Evolutionary conservation across 2,888 invertebrate species (phyloP).

Genomic region (Harpagoxenus sublaevis): DNA sequence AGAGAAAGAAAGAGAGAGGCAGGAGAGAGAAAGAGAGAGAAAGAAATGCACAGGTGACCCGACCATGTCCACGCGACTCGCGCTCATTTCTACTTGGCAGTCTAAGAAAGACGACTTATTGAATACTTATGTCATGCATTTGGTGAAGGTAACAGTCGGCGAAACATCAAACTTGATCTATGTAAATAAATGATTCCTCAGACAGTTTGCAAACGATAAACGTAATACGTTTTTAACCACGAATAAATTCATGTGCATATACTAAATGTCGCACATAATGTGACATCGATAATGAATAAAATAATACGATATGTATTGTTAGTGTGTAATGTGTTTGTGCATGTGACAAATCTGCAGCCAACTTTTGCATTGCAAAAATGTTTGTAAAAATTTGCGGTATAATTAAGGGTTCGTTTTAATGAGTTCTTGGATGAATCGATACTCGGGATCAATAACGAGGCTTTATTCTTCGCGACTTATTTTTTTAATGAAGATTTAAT

Average conservation of each 20-base stretch:
- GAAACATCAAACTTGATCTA: slow-evolving; percentile 16
- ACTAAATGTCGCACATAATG: not conserved
- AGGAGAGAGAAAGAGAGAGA: not conserved
- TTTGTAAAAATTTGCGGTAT: not conserved
- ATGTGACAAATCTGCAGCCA: not conserved
- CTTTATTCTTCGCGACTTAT: not conserved
- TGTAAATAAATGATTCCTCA: slow-evolving; percentile 20
- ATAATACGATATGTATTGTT: not conserved
- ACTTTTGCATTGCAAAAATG: not conserved
- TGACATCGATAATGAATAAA: not conserved
- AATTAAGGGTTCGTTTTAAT: not conserved
- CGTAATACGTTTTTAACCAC: not conserved
- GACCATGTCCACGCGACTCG: slow-evolving; percentile 46
- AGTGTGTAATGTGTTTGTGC: not conserved
- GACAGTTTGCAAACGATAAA: not conserved
- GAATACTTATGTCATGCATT: slow-evolving; percentile 12
- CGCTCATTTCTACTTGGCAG: slow-evolving; percentile 31
- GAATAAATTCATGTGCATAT: not conserved
- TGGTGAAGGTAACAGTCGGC: not conserved
- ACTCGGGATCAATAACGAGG: not conserved
- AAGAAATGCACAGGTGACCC: slow-evolving; percentile 44
- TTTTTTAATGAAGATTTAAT: not conserved
- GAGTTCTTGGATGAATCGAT: not conserved
- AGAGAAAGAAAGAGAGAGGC: slow-evolving; percentile 6
- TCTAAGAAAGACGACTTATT: slow-evolving; percentile 12